Percentiles rank a stretch among this genome's conserved stretches.
These are phyloP conservation scores for Sciurus carolinensis DNA, from an alignment of 2,797 vertebrate species.

Conservation along the genomic window DNA sequence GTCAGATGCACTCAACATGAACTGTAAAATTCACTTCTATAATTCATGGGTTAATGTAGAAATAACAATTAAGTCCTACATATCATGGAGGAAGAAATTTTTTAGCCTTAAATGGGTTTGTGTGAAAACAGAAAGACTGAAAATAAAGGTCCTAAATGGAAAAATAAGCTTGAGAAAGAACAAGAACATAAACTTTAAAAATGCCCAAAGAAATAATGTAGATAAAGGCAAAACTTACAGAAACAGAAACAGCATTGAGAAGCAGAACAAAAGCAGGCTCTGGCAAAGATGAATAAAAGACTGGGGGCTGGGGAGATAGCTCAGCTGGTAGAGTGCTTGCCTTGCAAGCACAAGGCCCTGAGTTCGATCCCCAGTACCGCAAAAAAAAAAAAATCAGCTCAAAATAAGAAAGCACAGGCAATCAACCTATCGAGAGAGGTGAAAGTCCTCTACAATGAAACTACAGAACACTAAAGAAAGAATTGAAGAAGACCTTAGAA, in stretches of 20 bases:
- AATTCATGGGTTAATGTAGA: slow-evolving; percentile 9
- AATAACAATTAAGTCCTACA: neutral
- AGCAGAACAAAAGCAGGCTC: slow-evolving; percentile 18
- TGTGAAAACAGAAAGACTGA: slow-evolving; percentile 60
- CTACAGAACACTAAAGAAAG: neutral
- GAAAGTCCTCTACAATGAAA: too few relatives aligned
- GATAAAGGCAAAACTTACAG: slow-evolving; percentile 50
- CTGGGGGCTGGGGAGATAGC: neutral
- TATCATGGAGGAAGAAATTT: neutral
- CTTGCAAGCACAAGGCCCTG: too few relatives aligned
- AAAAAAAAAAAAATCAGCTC: neutral
- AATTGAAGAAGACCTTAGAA: neutral
- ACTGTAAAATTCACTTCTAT: slow-evolving; percentile 65
- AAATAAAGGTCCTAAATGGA: slow-evolving; percentile 28
- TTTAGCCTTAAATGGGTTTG: slow-evolving; percentile 30
- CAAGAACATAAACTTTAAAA: slow-evolving; percentile 51
- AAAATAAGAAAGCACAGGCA: slow-evolving; percentile 53
- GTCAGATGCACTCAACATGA: neutral
- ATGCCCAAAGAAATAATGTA: slow-evolving; percentile 45
- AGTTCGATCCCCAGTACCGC: too few relatives aligned
- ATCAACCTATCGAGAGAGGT: neutral
- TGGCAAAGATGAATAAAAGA: slow-evolving; percentile 67
- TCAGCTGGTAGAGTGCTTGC: too few relatives aligned
- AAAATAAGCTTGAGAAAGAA: slow-evolving; percentile 53
- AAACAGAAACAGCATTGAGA: neutral